A percentile compares a stretch with the other conserved stretches of the same genome.
These are phyloP conservation scores for Tolmerus cingulatus DNA, from an alignment of 2,888 invertebrate species.

Conservation along the genomic window DNA sequence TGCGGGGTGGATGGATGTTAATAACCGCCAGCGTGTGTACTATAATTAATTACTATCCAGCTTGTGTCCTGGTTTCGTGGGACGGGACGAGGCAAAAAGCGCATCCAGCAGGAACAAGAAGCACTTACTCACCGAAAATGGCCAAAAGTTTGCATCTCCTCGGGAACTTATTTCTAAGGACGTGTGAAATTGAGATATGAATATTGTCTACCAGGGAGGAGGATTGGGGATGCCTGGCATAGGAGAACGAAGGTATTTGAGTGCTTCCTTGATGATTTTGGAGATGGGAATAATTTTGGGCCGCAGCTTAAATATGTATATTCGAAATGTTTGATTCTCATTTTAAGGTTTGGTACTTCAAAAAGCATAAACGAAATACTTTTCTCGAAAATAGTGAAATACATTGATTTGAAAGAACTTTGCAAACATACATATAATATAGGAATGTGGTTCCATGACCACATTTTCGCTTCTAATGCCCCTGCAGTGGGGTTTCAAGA, in stretches of 20 bases:
- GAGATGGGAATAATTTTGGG: background rate
- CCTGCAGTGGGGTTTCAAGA: too few species aligned
- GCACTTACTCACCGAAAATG: conserved; percentile 1
- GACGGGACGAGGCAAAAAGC: background rate
- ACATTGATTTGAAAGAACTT: too few species aligned
- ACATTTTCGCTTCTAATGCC: too few species aligned
- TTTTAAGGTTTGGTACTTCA: too few species aligned
- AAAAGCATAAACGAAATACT: too few species aligned
- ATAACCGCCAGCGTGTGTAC: conserved; percentile 25
- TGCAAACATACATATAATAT: too few species aligned
- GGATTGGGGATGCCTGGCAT: background rate
- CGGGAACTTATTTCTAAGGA: conserved; percentile 11
- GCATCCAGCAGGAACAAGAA: background rate
- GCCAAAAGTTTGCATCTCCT: conserved; percentile 7
- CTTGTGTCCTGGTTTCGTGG: background rate
- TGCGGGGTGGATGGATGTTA: background rate
- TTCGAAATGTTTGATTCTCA: too few species aligned
- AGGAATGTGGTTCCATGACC: too few species aligned
- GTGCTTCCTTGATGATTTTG: background rate
- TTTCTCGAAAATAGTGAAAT: too few species aligned
- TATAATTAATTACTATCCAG: conserved; percentile 12
- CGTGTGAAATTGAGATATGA: conserved; percentile 5
- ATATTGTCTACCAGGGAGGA: background rate
- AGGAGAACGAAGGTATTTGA: background rate
- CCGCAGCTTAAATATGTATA: too few species aligned